Evolutionary conservation across 2,113 vertebrate genomes (phyloP).

Genomic region (Oncorhynchus mykiss): DNA sequence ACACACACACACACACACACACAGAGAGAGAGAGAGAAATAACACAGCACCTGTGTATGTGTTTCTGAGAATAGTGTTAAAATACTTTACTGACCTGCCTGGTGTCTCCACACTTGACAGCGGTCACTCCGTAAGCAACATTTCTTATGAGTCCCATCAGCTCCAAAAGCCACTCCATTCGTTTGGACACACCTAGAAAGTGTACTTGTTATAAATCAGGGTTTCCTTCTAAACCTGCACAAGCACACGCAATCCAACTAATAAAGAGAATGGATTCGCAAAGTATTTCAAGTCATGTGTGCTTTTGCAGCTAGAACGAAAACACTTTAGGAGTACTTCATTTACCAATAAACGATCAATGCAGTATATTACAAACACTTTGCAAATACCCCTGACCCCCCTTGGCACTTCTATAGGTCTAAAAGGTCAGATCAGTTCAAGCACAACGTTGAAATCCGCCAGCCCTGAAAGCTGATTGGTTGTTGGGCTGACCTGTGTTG

Average conservation of each 20-base stretch:
- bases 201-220: background rate
- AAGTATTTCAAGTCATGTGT: background rate
- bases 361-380: background rate
- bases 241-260: too few species aligned
- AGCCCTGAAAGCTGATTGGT: conserved; percentile 4
- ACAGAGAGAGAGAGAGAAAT: background rate
- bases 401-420: too few species aligned
- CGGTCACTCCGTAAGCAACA: conserved; percentile 68
- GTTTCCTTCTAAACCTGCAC: background rate
- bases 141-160: conserved; percentile 90
- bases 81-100: conserved; percentile 73
- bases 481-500: conserved; percentile 79
- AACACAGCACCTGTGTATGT: background rate
- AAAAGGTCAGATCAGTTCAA: too few species aligned
- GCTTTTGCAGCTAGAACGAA: background rate
- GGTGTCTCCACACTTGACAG: conserved; percentile 57
- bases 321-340: background rate
- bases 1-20: background rate
- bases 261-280: too few species aligned
- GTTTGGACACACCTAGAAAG: conserved; percentile 79
- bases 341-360: background rate
- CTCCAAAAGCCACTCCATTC: conserved; percentile 92
- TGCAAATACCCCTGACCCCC: too few species aligned
- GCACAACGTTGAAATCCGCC: background rate
- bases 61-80: background rate